phyloP scores from a whole-genome alignment of 2,113 vertebrate species.

The Cyprinus carpio region DNA sequence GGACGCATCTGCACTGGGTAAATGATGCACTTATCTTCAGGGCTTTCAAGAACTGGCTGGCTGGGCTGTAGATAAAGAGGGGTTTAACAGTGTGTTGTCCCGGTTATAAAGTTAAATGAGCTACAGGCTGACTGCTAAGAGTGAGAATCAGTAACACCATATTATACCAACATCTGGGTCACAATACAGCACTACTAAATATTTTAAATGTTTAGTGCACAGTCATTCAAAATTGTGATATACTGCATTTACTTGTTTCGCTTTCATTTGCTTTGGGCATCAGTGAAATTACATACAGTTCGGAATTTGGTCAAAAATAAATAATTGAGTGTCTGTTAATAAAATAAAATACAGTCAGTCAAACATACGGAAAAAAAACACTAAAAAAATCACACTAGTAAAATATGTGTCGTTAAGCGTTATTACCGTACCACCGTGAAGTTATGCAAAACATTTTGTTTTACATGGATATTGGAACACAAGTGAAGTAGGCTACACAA shows the following conservation, averaged over 20 bases:
- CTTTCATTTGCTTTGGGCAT: background rate
- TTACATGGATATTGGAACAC: too few species aligned
- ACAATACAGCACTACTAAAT: background rate
- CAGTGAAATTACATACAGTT: background rate
- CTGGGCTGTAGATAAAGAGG: slow-evolving; percentile 22
- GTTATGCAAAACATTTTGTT: too few species aligned
- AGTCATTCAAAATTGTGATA: background rate
- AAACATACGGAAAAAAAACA: too few species aligned
- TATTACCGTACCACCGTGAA: too few species aligned
- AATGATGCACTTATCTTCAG: slow-evolving; percentile 43
- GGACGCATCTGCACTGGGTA: slow-evolving; percentile 21
- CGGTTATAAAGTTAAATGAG: slow-evolving; percentile 34
- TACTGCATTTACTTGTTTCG: background rate
- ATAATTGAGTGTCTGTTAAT: background rate
- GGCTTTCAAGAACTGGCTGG: slow-evolving; percentile 34
- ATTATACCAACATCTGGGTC: background rate
- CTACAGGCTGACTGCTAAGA: slow-evolving; percentile 29
- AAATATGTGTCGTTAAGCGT: too few species aligned
- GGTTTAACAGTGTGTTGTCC: slow-evolving; percentile 37
- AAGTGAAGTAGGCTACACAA: too few species aligned
- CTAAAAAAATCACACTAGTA: too few species aligned
- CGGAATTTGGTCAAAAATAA: background rate
- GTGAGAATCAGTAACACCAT: background rate
- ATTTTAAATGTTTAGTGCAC: background rate
- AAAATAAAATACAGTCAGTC: too few species aligned